Evolutionary conservation across 2,888 invertebrate genomes (phyloP).

Genomic region (Lithophane socia): DNA sequence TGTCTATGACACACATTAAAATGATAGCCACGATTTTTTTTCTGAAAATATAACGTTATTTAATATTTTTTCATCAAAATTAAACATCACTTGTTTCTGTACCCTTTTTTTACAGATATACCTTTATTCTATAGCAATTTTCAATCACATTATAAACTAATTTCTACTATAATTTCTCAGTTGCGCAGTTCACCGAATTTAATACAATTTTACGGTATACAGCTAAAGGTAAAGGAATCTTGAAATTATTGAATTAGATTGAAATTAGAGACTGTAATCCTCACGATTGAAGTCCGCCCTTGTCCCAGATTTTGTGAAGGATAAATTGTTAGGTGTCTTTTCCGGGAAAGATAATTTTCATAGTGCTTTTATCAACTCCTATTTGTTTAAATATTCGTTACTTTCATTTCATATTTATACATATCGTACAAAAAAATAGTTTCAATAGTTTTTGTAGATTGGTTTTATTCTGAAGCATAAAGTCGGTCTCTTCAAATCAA

Average conservation of each 20-base stretch:
- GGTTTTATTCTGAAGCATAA: background rate
- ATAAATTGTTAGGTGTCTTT: constrained; percentile 50
- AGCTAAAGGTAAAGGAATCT: constrained; percentile 54
- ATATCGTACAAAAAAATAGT: background rate
- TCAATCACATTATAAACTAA: constrained; percentile 46
- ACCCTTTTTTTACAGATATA: background rate
- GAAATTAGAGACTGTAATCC: constrained; percentile 64
- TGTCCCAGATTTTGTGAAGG: constrained; percentile 41
- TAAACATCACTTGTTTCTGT: background rate
- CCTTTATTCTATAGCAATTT: constrained; percentile 26
- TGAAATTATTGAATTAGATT: constrained; percentile 61
- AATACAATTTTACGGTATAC: constrained; percentile 52
- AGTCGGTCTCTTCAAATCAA: background rate
- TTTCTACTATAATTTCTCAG: constrained; percentile 26
- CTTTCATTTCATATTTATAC: background rate
- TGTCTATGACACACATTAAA: too few relatives aligned
- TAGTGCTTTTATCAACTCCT: constrained; percentile 7
- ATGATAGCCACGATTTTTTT: background rate
- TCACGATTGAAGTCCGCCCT: constrained; percentile 55
- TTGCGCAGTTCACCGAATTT: constrained; percentile 49
- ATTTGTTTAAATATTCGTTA: background rate
- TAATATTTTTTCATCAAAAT: background rate
- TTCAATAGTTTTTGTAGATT: background rate
- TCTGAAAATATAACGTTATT: background rate
- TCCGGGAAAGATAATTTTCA: constrained; percentile 17